Evolutionary conservation across 2,797 vertebrate genomes (phyloP), one percentile per base, ranked within the genome.

Genomic region (Mastacembelus armatus): DNA sequence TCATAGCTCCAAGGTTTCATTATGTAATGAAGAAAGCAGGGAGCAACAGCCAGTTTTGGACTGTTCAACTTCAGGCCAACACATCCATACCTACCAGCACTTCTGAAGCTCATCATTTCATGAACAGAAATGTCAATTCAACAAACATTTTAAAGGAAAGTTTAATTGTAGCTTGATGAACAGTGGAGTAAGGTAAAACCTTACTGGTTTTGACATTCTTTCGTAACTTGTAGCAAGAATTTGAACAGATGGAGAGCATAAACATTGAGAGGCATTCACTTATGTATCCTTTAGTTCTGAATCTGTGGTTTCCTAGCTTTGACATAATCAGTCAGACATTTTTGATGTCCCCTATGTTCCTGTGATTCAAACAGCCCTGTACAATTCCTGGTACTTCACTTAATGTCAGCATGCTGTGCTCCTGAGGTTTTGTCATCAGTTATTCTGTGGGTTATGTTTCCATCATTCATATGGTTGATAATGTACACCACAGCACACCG

Each of bases 401-500:
- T 65, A 43, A 42, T 55, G 50, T 67, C 43, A 51, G 39, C 27
- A 38, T 19, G 36, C 24, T 62, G 39, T 19, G 2, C 49, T 56
- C 26, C 29, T 35, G 33, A 62, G 68, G 24, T 56, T 64, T 26
- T 40, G n/a, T 50, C 39, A 51, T 66, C n/a, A 55, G 45, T 61
- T 44, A 52, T 62, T 43, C 21, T 45, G 38, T 22, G 45, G 51
- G 45, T 51, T 61, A 60, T 54, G 30, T 48, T 76, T 66, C 49
- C 44, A 48, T 70, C 45, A 26, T 29, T 55, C 15, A 27, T 18
- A 33, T 5, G 10, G 45, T 1, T 21, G 3, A 15, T n/a, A n/a
- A n/a, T n/a, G n/a, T 6, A 35, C 3, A 8, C 47, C 47, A 21
- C 12, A 55, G 56, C 19, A 38, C 26, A 38, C 36, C 32, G 18